Base-by-base conservation (phyloP, 2,888 invertebrate species). In the Dendrolimus houi region DNA sequence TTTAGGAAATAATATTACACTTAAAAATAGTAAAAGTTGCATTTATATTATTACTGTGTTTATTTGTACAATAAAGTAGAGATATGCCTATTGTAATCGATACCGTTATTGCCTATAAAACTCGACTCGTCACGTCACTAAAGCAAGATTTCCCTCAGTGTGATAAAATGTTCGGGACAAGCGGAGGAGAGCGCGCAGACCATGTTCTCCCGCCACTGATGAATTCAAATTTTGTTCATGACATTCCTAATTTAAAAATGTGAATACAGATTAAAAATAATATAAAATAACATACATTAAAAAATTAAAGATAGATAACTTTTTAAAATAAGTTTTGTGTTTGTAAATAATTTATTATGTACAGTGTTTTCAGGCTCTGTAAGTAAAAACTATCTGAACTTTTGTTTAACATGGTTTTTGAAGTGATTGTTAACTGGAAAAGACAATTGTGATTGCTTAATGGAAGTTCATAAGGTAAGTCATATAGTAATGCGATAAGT, bases 111-210 rank as follows among this genome's bases (percentile, higher is more conserved):
- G 70, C 70, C 60, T 67, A 71, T 71, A 71, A 74, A 72, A 73
- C 68, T 74, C 70, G 77, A 77, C 64, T 62, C 60, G 62, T 72
- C 59, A 72, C 87, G 70, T 73, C 87, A 68, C 86, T 87, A 85
- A 69, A 65, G 70, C 74, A 70, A 79, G 81, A 85, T 85, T 85
- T 82, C 72, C 72, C 75, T 85, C 87, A 87, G 87, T 87, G 76
- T 81, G 86, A 85, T 85, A 85, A 84, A 85, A 84, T 83, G 83
- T 77, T 79, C 69, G 81, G 69, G 69, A 71, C 69, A 73, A 72
- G 78, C 79, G 81, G 83, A 72, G 75, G 80, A 71, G 73, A 76
- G 67, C 74, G 77, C 76, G 76, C 71, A 76, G 74, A 66, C 70
- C 69, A 70, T 65, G 70, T 66, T 64, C 77, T 79, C 86, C 82